Conservation (phyloP, 2,797 vertebrate genomes). For the Rallus crepitans region DNA sequence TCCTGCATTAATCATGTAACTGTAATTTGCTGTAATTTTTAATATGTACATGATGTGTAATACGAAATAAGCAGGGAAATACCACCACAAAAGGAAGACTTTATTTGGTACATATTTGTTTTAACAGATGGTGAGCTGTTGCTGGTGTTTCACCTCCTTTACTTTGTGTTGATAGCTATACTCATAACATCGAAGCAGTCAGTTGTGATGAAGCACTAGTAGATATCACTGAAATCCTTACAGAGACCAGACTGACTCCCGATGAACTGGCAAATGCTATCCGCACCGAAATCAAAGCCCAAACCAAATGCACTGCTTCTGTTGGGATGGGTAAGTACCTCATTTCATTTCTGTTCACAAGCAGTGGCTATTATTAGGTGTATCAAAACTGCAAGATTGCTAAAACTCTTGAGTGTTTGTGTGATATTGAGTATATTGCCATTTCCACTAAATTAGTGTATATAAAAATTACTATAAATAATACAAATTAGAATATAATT, state of each 20-base stretch:
- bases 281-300: conserved; percentile 90
- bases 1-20: neutral
- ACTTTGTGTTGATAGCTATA: conserved; percentile 88
- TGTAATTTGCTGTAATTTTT: neutral
- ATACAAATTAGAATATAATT: no score
- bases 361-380: neutral
- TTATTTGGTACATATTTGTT: conserved; percentile 47
- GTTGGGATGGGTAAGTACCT: conserved; percentile 92
- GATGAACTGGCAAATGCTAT: conserved; percentile 90
- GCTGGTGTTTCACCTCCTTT: conserved; percentile 66
- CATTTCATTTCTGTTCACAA: neutral
- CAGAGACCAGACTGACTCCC: conserved; percentile 86
- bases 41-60: neutral
- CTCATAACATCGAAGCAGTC: conserved; percentile 95
- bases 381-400: neutral
- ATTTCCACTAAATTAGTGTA: neutral
- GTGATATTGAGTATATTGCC: neutral
- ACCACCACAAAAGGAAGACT: conserved; percentile 30
- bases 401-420: neutral
- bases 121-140: conserved; percentile 46
- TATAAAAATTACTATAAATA: neutral
- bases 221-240: conserved; percentile 89
- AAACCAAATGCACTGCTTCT: conserved; percentile 92
- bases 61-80: conserved; percentile 7
- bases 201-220: conserved; percentile 97